These are phyloP conservation scores for Calosoma granatense DNA, from an alignment of 1,140 invertebrate genomes.

Conservation along the genomic window DNA sequence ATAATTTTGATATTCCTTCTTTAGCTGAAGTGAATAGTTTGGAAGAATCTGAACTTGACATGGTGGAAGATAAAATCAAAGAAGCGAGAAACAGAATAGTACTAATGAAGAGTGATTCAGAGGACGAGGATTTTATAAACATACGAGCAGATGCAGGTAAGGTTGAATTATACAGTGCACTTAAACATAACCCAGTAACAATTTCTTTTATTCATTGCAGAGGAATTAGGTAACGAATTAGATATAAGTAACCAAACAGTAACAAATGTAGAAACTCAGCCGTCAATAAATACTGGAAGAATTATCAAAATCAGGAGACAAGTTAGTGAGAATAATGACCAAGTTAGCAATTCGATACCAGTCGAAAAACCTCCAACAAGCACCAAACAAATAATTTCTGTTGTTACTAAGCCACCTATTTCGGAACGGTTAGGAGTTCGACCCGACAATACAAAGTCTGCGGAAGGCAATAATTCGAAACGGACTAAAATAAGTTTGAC, in stretches of 20 bases:
- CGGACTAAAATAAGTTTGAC: not conserved
- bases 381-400: not conserved
- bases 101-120: constrained; percentile 40
- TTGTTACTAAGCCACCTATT: not conserved
- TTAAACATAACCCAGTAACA: no score
- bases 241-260: not conserved
- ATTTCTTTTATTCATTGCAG: constrained; percentile 2
- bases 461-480: not conserved
- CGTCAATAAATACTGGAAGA: not conserved
- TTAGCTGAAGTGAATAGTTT: constrained; percentile 35
- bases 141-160: constrained; percentile 38
- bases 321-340: no score
- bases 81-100: constrained; percentile 43
- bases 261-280: not conserved
- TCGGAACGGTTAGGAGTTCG: not conserved
- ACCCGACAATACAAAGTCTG: no score
- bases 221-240: constrained; percentile 9
- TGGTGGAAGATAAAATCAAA: constrained; percentile 43
- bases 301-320: not conserved
- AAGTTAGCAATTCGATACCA: no score
- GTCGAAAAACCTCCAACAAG: no score
- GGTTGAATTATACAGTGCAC: not conserved
- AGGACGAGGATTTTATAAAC: constrained; percentile 50
- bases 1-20: constrained; percentile 37
- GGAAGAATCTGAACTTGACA: constrained; percentile 29